A percentile compares a stretch with the other conserved stretches of the same genome.
These are phyloP conservation scores for Steatornis caripensis DNA, from an alignment of 2,113 vertebrate species.

Conservation along the genomic window DNA sequence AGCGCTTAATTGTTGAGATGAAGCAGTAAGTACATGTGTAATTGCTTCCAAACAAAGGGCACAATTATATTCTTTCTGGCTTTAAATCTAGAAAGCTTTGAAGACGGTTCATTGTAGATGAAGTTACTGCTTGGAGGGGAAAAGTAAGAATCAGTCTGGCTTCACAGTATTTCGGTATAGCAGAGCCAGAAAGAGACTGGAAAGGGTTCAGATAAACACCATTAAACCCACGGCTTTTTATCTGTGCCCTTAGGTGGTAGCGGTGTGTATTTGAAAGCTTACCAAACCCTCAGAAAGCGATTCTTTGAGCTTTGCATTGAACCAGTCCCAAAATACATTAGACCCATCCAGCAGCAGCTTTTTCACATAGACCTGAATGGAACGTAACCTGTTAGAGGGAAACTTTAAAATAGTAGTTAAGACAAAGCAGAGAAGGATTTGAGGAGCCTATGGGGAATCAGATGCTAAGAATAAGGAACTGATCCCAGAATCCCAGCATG, in stretches of 20 bases:
- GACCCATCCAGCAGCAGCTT: background rate
- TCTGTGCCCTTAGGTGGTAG: background rate
- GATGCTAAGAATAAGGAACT: background rate
- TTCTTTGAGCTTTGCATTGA: background rate
- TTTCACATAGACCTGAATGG: background rate
- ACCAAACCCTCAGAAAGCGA: background rate
- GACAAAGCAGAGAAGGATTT: background rate
- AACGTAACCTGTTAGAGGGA: background rate
- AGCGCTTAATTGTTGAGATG: background rate
- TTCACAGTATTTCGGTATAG: background rate
- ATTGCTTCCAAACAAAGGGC: background rate
- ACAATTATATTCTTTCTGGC: background rate
- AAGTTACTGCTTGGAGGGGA: background rate
- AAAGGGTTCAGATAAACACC: background rate
- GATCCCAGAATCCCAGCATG: too few relatives aligned
- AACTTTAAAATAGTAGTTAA: background rate
- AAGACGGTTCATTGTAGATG: background rate
- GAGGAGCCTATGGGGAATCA: background rate
- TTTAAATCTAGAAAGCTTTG: background rate
- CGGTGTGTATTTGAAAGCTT: background rate
- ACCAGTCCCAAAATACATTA: background rate
- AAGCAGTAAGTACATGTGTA: background rate
- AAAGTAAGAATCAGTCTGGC: background rate
- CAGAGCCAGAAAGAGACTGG: background rate
- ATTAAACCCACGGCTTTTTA: background rate